These are phyloP conservation scores for Pseudolaguvia tuberculata DNA, from an alignment of 2,113 vertebrate genomes.

Conservation along the genomic window DNA sequence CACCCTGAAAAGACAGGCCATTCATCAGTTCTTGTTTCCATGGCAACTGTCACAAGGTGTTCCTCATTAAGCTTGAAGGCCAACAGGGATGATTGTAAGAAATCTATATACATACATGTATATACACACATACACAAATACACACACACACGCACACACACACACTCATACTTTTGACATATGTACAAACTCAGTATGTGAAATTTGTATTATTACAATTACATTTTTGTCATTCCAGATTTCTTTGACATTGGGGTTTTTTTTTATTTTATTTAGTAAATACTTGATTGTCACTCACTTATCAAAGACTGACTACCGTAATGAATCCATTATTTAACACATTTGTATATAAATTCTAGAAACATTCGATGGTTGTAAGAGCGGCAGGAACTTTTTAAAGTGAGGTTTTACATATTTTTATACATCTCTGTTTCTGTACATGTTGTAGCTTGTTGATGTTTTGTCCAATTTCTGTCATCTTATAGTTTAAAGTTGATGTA, in stretches of 20 bases:
- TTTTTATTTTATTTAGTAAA: constrained; percentile 49
- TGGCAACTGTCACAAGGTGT: constrained; percentile 52
- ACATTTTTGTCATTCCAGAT: not conserved
- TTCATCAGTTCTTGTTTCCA: constrained; percentile 55
- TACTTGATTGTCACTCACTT: constrained; percentile 29
- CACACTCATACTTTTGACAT: not conserved
- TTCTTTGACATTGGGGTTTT: too few species aligned
- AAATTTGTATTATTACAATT: constrained; percentile 4
- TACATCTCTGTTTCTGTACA: constrained; percentile 42
- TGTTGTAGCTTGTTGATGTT: constrained; percentile 24
- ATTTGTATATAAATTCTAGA: constrained; percentile 57
- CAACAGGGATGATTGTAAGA: constrained; percentile 44
- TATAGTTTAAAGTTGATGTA: not conserved
- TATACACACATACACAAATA: not conserved
- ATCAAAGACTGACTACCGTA: constrained; percentile 13
- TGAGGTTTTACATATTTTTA: constrained; percentile 62
- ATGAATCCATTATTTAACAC: constrained; percentile 49
- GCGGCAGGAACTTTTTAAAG: constrained; percentile 62
- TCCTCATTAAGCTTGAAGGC: constrained; percentile 46
- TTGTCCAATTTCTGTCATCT: constrained; percentile 35
- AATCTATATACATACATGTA: constrained; percentile 20
- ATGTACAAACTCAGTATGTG: not conserved
- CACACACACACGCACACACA: not conserved
- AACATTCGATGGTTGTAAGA: constrained; percentile 45
- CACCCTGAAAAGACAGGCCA: constrained; percentile 47